These are phyloP conservation scores for Aethes cnicana DNA, from an alignment of 2,888 invertebrate species.

Conservation along the genomic window DNA sequence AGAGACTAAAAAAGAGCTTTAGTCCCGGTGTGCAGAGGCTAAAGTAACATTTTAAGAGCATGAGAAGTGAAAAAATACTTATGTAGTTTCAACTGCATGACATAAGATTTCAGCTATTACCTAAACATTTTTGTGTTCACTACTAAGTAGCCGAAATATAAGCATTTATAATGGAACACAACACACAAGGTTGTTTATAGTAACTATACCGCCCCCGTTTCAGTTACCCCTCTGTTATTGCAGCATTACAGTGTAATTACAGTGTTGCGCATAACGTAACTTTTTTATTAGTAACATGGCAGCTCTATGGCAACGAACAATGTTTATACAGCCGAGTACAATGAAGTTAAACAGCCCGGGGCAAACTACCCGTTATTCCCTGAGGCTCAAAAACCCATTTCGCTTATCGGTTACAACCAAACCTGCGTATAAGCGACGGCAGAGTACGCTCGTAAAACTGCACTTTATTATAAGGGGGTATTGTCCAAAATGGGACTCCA, in stretches of 20 bases:
- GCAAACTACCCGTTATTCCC: constrained; percentile 50
- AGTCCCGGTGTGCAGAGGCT: too few species aligned
- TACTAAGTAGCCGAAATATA: too few species aligned
- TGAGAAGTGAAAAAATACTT: too few species aligned
- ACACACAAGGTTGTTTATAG: too few species aligned
- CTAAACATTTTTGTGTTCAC: too few species aligned
- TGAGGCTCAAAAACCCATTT: constrained; percentile 58
- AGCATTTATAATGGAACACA: too few species aligned
- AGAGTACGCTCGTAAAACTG: constrained; percentile 1
- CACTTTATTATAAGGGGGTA: not conserved
- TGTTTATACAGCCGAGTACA: constrained; percentile 52
- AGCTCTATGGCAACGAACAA: constrained; percentile 21
- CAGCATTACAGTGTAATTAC: not conserved
- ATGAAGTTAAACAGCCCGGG: constrained; percentile 47
- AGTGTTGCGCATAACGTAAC: not conserved
- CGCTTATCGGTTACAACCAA: constrained; percentile 56
- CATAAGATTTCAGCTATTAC: too few species aligned
- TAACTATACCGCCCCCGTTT: too few species aligned
- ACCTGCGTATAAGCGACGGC: constrained; percentile 31
- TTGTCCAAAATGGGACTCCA: not conserved
- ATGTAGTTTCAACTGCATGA: too few species aligned
- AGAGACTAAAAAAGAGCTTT: too few species aligned
- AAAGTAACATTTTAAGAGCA: too few species aligned
- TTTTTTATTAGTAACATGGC: constrained; percentile 24
- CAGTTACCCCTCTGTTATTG: not conserved